Base-by-base conservation (phyloP, 2,797 vertebrate species). In the Eleutherodactylus coqui region DNA sequence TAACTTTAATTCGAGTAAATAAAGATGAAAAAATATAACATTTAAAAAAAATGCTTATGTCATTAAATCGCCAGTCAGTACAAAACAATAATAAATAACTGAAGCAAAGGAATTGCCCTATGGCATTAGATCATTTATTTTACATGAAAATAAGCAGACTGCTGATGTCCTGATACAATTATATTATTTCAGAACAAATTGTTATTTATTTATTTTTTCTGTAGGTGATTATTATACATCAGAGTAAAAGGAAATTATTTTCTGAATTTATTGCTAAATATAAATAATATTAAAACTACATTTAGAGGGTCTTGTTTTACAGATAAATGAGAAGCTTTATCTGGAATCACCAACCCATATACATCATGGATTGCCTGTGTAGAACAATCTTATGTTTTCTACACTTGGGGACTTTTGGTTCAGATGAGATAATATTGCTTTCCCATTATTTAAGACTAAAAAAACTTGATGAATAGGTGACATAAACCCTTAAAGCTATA, bases 1-100 rank as follows among this genome's bases (percentile, higher is more conserved):
- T 55, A 55, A 55, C 51, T 24, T 24, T 62, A 79, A 79, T 75
- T 27, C 64, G 55, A 41, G 81, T 73, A 79, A 87, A 87, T 86
- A 43, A 79, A 58, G 43, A 32, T 5, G 55, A 43, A 45, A 49
- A 21, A 34, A 58, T 4, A 21, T 34, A 70, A 78, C 5, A 75
- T 43, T 58, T 27, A 45, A 32, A 70, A 17, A 17, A 19, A 51
- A n/a, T n/a, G 14, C 29, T 77, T 67, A 3, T 67, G 55, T 79
- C 70, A 79, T 58, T 43, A 53, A 51, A 85, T 75, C 67, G 67
- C 36, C 36, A 55, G 9, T 13, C 36, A 55, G 9, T 13, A 21
- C 11, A n/a, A 77, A 77, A 32, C 21, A 77, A 78, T 58, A 60
- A 19, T 43, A 60, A 58, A 55, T 6, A 5, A 67, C 21, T 2